Base-by-base conservation (phyloP, 2,113 vertebrate species). In the Indri indri region DNA sequence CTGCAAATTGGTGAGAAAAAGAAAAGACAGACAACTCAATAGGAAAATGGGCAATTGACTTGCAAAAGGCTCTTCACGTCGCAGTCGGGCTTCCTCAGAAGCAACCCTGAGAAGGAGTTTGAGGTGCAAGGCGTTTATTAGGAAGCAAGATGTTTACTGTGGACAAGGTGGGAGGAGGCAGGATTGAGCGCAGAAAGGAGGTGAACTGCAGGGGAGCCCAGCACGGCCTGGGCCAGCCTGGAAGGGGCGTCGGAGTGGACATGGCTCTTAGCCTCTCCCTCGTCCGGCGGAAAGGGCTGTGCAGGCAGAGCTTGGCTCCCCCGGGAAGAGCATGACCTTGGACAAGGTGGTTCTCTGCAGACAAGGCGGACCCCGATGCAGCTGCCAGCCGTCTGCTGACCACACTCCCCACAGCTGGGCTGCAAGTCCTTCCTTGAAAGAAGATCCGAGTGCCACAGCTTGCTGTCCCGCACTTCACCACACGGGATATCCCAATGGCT, bases 141-240 rank as follows among this genome's bases (percentile, higher is more conserved):
- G 85, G 71, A 94, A 68, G 14, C 71, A 85, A 89, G 83, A 70
- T 40, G 32, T 47, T 88, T 80, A 52, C 11, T 34, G 63, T 50
- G 76, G 84, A 73, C 30, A 45, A 68, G 88, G 2, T 0, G 6
- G 14, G 4, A 71, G 47, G 54, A 32, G 47, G 30, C 45, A 22
- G 27, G 34, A 32, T 5, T 3, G 65, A 54, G 66, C 22, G 37
- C 57, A 77, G 70, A 54, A 92, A 54, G 23, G 57, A 88, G 16
- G 0, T 37, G 52, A 42, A 8, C 77, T 63, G 30, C 0, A 1
- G 13, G 0, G 9, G 12, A 59, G 45, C 32, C 65, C 50, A 5
- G 57, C 3, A 6, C n/a, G 73, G 40, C 17, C 83, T 34, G 34
- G 66, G n/a, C 42, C 7, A 11, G n/a, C 18, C 73, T 22, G 11